phyloP scores from a whole-genome alignment of 2,888 invertebrate genomes.

The Ferdinandea cuprea region DNA sequence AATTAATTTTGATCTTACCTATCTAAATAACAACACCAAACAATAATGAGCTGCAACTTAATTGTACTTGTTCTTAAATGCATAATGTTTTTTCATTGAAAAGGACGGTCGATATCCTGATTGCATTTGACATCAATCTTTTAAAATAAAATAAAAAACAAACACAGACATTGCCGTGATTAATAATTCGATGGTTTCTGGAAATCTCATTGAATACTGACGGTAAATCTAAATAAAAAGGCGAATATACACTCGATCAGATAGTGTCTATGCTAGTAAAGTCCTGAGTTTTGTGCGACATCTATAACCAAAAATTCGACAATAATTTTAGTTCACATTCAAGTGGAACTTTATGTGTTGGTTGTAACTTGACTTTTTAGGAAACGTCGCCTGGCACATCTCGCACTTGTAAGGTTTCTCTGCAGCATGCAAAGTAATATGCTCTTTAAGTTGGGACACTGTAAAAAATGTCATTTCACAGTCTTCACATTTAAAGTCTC shows the following conservation, averaged over 20 bases:
- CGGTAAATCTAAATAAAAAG: not conserved
- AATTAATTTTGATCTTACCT: not conserved
- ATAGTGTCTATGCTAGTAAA: slow-evolving; percentile 61
- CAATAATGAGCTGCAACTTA: not conserved
- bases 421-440: slow-evolving; percentile 77
- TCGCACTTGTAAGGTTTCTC: slow-evolving; percentile 77
- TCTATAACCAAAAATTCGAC: slow-evolving; percentile 70
- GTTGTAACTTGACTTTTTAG: slow-evolving; percentile 78
- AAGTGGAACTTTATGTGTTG: slow-evolving; percentile 78
- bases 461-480: slow-evolving; percentile 79
- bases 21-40: not conserved
- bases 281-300: slow-evolving; percentile 71
- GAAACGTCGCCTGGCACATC: slow-evolving; percentile 77
- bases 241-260: slow-evolving; percentile 11
- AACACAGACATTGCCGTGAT: slow-evolving; percentile 13
- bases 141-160: not conserved
- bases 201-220: slow-evolving; percentile 20
- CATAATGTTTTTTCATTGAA: not conserved
- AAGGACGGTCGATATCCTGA: slow-evolving; percentile 22
- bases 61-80: not conserved
- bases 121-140: slow-evolving; percentile 1
- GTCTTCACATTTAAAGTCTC: slow-evolving; percentile 77
- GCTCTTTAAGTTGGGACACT: slow-evolving; percentile 78
- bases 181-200: slow-evolving; percentile 10
- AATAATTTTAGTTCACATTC: slow-evolving; percentile 67